Evolutionary conservation across 2,113 vertebrate genomes (phyloP).

Genomic region (Micromys minutus): DNA sequence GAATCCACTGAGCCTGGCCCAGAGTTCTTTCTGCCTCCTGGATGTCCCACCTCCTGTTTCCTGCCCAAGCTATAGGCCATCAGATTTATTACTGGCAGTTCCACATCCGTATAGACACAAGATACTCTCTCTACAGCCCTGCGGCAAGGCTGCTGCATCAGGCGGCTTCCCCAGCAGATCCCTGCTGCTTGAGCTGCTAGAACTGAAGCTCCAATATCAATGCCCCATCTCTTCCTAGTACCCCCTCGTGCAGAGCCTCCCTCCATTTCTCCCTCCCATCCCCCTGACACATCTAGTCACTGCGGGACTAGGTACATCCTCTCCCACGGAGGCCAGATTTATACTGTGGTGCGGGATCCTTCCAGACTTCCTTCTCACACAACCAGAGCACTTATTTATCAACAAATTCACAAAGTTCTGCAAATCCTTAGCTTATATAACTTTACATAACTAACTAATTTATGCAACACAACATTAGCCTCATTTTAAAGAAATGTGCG

Average conservation of each 20-base stretch:
- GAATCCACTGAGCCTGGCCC: no score
- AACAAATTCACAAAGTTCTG: neutral
- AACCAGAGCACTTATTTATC: neutral
- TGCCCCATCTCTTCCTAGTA: no score
- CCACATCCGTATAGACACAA: no score
- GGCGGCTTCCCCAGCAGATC: neutral
- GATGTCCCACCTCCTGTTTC: no score
- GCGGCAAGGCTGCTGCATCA: neutral
- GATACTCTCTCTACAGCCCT: neutral
- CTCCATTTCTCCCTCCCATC: no score
- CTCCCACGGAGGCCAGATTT: neutral
- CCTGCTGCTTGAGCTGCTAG: neutral
- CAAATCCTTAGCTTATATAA: slow-evolving; percentile 1
- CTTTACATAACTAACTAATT: neutral
- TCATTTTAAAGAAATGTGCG: neutral
- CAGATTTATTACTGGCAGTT: no score
- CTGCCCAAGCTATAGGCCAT: no score
- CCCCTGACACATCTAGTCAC: no score
- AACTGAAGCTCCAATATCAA: neutral
- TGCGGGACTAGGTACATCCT: no score
- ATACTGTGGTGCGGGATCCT: neutral
- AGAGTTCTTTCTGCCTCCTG: no score
- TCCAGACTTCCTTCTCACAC: neutral
- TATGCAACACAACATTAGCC: neutral
- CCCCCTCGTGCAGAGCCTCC: no score